Conservation (phyloP, 2,113 vertebrate genomes). For the Lophochroa leadbeateri region DNA sequence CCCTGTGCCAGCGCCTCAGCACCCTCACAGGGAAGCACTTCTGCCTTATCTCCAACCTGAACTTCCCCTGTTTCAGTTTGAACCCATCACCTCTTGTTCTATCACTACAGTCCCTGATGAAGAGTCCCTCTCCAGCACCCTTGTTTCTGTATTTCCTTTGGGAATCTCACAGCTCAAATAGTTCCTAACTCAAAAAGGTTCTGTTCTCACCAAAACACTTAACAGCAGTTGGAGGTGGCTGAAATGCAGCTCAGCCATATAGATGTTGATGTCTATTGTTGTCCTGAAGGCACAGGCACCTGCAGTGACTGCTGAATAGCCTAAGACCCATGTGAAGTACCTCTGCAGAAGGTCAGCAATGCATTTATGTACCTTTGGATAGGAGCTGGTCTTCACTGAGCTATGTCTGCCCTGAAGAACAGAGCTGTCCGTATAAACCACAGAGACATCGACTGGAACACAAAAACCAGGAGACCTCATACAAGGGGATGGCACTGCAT, state of each 20-base stretch:
- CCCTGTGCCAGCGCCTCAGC: background rate
- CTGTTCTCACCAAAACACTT: background rate
- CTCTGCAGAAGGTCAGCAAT: background rate
- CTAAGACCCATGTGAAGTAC: background rate
- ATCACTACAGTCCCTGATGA: background rate
- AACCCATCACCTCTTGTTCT: background rate
- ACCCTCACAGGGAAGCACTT: background rate
- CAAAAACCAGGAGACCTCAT: background rate
- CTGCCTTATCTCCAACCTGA: background rate
- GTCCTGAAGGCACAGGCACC: background rate
- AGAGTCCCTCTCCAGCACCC: background rate
- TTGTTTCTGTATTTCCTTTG: background rate
- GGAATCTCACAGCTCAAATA: background rate
- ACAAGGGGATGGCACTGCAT: background rate
- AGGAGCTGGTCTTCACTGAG: background rate
- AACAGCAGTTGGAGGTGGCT: background rate
- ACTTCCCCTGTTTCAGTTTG: background rate
- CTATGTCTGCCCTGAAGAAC: background rate
- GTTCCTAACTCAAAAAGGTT: background rate
- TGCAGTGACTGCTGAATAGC: background rate
- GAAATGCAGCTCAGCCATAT: background rate
- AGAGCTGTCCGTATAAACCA: background rate
- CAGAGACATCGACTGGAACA: fast-evolving
- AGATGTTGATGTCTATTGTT: background rate
- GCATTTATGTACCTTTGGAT: fast-evolving